phyloP scores from a whole-genome alignment of 2,888 invertebrate species.

The Anorthoa munda region DNA sequence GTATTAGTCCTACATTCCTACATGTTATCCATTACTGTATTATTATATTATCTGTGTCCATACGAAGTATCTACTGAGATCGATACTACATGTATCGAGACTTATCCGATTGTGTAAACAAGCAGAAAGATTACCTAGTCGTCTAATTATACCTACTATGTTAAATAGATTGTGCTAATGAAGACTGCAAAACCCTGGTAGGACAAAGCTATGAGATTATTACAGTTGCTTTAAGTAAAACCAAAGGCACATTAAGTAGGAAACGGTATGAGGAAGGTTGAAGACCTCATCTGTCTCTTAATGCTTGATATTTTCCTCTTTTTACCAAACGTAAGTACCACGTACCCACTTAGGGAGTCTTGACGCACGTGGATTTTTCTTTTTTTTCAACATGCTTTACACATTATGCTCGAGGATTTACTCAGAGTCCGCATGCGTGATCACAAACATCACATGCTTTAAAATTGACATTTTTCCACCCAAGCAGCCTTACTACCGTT shows the following conservation, averaged over 20 bases:
- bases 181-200: conserved; percentile 7
- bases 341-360: conserved; percentile 1
- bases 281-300: neutral
- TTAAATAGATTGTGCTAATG: conserved; percentile 16
- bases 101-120: conserved; percentile 32
- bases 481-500: neutral
- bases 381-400: neutral
- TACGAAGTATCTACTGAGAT: neutral
- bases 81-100: conserved; percentile 29
- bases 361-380: neutral
- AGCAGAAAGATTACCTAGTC: conserved; percentile 25
- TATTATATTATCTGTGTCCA: no score
- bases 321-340: conserved; percentile 27
- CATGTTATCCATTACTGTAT: no score
- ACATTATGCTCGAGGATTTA: conserved; percentile 13
- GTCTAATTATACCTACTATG: conserved; percentile 14
- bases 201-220: neutral
- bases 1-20: neutral
- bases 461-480: neutral
- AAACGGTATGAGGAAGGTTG: neutral
- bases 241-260: neutral
- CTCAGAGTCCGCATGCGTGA: neutral
- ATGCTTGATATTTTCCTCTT: neutral
- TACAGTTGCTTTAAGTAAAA: neutral
- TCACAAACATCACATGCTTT: neutral